Percentiles rank a stretch among this genome's conserved stretches.
These are phyloP conservation scores for Neocrepidodera transversa DNA, from an alignment of 2,888 invertebrate genomes.

Conservation along the genomic window DNA sequence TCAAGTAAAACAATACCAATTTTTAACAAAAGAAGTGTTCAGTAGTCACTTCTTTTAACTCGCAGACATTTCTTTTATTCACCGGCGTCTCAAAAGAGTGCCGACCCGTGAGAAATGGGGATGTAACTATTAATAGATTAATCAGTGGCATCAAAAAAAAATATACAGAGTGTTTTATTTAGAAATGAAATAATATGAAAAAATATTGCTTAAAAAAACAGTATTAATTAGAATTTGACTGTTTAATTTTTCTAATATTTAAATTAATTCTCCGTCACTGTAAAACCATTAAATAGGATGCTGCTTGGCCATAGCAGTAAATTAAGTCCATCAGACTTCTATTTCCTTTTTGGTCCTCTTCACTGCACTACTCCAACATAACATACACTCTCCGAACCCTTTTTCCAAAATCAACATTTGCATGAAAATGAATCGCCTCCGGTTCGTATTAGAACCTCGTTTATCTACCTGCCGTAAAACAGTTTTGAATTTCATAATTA, in stretches of 20 bases:
- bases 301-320: conserved; percentile 32
- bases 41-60: conserved; percentile 35
- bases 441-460: conserved; percentile 37
- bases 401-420: conserved; percentile 44
- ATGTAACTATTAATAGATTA: neutral
- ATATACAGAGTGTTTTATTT: neutral
- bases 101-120: conserved; percentile 23
- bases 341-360: conserved; percentile 45
- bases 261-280: conserved; percentile 18
- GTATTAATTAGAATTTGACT: too few relatives aligned
- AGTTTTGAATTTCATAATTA: conserved; percentile 31
- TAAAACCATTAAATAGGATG: conserved; percentile 26
- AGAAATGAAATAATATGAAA: too few relatives aligned
- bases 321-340: conserved; percentile 47
- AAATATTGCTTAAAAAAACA: too few relatives aligned
- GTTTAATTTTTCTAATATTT: too few relatives aligned
- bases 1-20: conserved; percentile 33
- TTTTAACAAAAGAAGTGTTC: conserved; percentile 28
- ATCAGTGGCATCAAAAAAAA: neutral
- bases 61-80: conserved; percentile 41
- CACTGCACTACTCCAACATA: conserved; percentile 13
- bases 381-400: conserved; percentile 23
- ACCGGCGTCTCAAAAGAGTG: conserved; percentile 42
- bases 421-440: conserved; percentile 43
- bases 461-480: conserved; percentile 34